Base-by-base conservation (phyloP, 2,797 vertebrate species). In the Anableps anableps region DNA sequence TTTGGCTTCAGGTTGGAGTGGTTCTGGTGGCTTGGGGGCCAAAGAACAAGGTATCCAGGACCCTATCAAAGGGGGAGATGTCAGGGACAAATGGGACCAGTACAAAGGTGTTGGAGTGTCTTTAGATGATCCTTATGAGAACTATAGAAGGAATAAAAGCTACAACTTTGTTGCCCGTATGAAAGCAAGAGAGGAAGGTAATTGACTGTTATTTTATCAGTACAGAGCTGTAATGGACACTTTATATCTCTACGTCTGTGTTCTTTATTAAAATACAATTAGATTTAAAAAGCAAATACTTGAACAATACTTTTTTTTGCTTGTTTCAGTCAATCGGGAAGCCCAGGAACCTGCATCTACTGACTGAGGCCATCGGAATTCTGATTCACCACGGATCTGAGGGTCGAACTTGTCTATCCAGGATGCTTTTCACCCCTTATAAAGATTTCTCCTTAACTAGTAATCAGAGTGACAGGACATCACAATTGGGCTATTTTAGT, bases 21-120 rank as follows among this genome's bases (percentile, higher is more conserved):
- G 99, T 29, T 98, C 97, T 1, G 99, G 99, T 0, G 99, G 99
- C 5, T 78, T 99, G 34, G 99, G 99, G 36, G 98, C 95, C 62
- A 99, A 99, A 90, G 98, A 99, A 80, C 99, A 99, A 86, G 98
- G 99, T 38, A 99, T 99, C 89, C 98, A 99, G 92, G 99, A 99
- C 91, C 99, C 99, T 53, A 98, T 99, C 90, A 99, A 98, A 92
- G 99, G 98, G 41, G 98, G 98, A 0, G 98, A 99, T 11, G 89
- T 99, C 45, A 93, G 99, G 47, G 99, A 99, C 92, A 99, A 98
- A 87, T 99, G 99, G 99, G 98, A 99, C 96, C 98, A 99, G 91
- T 99, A 99, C 85, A 99, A 99, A 92, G 99, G 99, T 4, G 98
- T 99, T 41, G 99, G 99, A 0, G 97, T 99, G 72, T 95, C 97